Evolutionary conservation across 2,888 invertebrate genomes (phyloP).

Genomic region (Cephus spinipes): DNA sequence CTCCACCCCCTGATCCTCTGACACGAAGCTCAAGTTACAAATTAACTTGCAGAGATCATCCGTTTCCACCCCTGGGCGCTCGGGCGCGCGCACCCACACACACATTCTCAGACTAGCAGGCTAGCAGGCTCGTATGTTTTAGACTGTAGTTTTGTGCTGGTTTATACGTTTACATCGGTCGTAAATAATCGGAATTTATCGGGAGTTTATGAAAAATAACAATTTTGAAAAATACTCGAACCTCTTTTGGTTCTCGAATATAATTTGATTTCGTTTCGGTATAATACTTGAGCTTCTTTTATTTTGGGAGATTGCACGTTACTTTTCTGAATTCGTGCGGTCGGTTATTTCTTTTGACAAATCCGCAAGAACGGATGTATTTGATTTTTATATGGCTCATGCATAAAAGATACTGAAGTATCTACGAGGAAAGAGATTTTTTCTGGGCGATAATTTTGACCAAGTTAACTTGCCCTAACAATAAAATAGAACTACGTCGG

Average conservation of each 20-base stretch:
- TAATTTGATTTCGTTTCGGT: background rate
- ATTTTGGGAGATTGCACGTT: background rate
- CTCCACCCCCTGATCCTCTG: constrained; percentile 22
- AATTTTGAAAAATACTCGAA: background rate
- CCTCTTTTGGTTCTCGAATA: background rate
- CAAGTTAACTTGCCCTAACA: no score
- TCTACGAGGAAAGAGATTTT: no score
- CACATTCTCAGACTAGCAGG: no score
- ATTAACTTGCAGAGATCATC: constrained; percentile 63
- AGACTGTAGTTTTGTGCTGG: background rate
- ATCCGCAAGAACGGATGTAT: no score
- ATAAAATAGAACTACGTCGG: no score
- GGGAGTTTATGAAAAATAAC: background rate
- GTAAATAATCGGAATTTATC: background rate
- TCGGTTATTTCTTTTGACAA: no score
- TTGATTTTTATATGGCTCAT: no score
- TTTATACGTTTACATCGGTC: background rate
- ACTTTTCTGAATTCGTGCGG: no score
- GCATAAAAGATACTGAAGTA: no score
- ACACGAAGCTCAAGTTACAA: constrained; percentile 62
- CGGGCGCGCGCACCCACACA: background rate
- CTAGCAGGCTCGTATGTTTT: background rate
- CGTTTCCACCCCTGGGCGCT: constrained; percentile 47
- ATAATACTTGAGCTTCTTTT: background rate
- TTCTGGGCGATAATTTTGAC: no score